These are phyloP conservation scores for Rhyzopertha dominica DNA, from an alignment of 1,140 invertebrate genomes.

Conservation along the genomic window DNA sequence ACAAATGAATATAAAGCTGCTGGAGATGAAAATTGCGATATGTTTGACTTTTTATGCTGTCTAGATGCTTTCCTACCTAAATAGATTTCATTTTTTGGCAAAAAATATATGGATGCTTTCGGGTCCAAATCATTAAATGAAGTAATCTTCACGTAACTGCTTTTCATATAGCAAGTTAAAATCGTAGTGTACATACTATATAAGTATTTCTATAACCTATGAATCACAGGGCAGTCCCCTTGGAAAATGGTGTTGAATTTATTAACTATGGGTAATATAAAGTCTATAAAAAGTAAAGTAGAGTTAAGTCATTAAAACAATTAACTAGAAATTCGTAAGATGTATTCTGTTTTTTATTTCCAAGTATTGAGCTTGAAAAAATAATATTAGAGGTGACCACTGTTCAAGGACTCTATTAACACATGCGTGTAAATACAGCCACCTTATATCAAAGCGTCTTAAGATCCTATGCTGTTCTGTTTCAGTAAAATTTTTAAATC, in stretches of 20 bases:
- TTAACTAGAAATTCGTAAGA: conserved; percentile 16
- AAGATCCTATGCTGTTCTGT: conserved; percentile 22
- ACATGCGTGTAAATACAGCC: no score
- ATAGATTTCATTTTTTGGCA: no score
- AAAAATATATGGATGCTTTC: background rate
- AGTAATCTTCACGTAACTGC: conserved; percentile 19
- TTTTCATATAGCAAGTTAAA: conserved; percentile 24
- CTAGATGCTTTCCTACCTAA: no score
- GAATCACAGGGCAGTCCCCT: conserved; percentile 20
- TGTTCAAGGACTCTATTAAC: conserved; percentile 22
- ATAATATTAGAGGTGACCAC: conserved; percentile 23
- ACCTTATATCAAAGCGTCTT: conserved; percentile 24
- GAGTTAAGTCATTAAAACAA: conserved; percentile 17
- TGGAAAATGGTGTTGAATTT: conserved; percentile 32
- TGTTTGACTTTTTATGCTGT: no score
- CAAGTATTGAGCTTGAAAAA: conserved; percentile 17
- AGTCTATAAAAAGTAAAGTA: conserved; percentile 20
- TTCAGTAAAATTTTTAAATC: conserved; percentile 20
- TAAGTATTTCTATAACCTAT: conserved; percentile 22
- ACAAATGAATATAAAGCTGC: no score
- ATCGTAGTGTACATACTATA: conserved; percentile 15
- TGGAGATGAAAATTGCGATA: no score
- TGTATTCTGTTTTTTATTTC: conserved; percentile 13
- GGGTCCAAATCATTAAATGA: conserved; percentile 10
- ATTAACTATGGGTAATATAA: conserved; percentile 24